phyloP scores from a whole-genome alignment of 2,888 invertebrate species.

The Diaphora mendica region DNA sequence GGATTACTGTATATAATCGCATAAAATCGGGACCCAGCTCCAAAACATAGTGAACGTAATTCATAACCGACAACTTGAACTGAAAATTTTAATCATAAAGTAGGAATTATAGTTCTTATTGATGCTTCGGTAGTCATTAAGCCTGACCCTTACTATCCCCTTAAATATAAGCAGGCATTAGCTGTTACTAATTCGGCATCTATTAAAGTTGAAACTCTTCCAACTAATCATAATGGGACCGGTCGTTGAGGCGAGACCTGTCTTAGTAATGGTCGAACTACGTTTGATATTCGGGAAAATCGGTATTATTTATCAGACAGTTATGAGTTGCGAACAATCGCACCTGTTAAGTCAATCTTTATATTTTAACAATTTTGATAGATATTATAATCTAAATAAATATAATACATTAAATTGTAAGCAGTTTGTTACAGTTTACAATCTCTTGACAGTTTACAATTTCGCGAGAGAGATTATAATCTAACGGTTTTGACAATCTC shows the following conservation, averaged over 20 bases:
- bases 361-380: background rate
- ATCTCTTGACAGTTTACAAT: too few species aligned
- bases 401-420: too few species aligned
- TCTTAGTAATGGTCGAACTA: slow-evolving; percentile 12
- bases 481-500: too few species aligned
- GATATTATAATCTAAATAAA: too few species aligned
- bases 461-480: too few species aligned
- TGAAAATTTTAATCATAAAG: slow-evolving; percentile 43
- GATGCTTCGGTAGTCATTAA: slow-evolving; percentile 43
- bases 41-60: background rate
- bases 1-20: background rate
- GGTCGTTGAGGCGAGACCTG: slow-evolving; percentile 15
- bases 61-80: background rate
- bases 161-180: slow-evolving; percentile 43
- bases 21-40: background rate
- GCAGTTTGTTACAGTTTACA: too few species aligned
- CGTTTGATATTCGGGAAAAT: slow-evolving; percentile 1
- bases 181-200: slow-evolving; percentile 29
- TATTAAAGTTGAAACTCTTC: slow-evolving; percentile 40
- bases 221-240: slow-evolving; percentile 26
- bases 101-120: slow-evolving; percentile 37
- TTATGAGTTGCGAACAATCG: background rate
- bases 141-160: slow-evolving; percentile 47
- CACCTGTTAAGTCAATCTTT: background rate
- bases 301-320: slow-evolving; percentile 10